phyloP scores from a whole-genome alignment of 2,797 vertebrate species.

The Anolis apletophallus region DNA sequence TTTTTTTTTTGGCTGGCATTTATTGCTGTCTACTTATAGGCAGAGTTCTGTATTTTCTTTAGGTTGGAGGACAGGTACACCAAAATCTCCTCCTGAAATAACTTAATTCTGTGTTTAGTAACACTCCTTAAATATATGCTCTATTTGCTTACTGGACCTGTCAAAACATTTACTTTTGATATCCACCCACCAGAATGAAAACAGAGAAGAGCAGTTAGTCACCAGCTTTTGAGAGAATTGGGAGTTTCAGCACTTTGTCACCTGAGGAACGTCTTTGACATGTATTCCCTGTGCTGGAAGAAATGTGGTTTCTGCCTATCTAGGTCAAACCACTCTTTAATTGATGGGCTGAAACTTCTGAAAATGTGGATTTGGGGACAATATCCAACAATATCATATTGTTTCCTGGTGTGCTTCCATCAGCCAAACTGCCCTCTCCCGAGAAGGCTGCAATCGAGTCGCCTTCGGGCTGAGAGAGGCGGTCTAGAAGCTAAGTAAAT shows the following conservation, averaged over 20 bases:
- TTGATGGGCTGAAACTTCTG: slow-evolving; percentile 57
- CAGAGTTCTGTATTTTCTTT: slow-evolving; percentile 16
- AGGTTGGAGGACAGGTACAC: slow-evolving; percentile 18
- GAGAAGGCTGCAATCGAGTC: too few species aligned
- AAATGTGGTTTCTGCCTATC: slow-evolving; percentile 53
- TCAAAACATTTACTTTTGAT: slow-evolving; percentile 39
- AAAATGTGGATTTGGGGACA: slow-evolving; percentile 55
- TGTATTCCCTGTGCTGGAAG: slow-evolving; percentile 47
- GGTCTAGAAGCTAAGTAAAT: too few species aligned
- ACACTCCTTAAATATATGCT: slow-evolving; percentile 5
- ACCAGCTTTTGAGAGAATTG: slow-evolving; percentile 41
- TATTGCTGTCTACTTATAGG: not conserved
- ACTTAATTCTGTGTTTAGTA: slow-evolving; percentile 40
- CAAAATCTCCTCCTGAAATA: not conserved
- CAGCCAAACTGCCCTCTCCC: not conserved
- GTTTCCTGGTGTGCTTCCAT: not conserved
- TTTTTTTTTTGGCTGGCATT: slow-evolving; percentile 9
- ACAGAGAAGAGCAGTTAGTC: slow-evolving; percentile 36
- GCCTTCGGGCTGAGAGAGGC: too few species aligned
- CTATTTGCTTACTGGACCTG: slow-evolving; percentile 9
- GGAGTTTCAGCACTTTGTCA: slow-evolving; percentile 56
- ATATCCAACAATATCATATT: not conserved
- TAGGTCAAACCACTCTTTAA: slow-evolving; percentile 68
- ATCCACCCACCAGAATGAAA: slow-evolving; percentile 19
- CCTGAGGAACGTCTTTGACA: slow-evolving; percentile 62